Evolutionary conservation across 2,888 invertebrate genomes (phyloP), one percentile per base, ranked within the genome.

Genomic region (Synanthedon tipuliformis): DNA sequence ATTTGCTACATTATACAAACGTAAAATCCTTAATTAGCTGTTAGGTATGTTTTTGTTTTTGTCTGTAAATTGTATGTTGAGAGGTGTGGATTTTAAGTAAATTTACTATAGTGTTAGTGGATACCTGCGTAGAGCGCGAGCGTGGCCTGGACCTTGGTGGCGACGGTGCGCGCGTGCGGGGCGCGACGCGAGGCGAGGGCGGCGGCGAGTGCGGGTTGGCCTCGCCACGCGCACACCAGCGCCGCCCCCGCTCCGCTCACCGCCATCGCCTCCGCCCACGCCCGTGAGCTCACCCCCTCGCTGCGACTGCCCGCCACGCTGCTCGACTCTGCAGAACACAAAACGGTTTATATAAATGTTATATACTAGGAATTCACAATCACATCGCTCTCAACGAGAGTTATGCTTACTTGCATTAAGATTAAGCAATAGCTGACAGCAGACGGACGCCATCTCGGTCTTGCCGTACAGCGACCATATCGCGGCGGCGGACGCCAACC

Each of bases 381-480:
- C 51, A 50, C 8, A 34, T 3, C 34, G 2, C 34, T 34, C 34
- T 34, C 10, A 7, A 34, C 7, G 5, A 5, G 4, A 18, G 49
- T 7, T 12, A 7, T 3, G 84, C 60, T 88, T 85, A 71, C 93
- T 92, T 5, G 93, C 91, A 69, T 95, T 94, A 16, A 94, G 88
- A 62, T 93, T 91, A 0, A 97, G 85, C 45, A 96, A 80, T 12
- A 95, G 77, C 74, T 96, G 96, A 51, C 94, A 92, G 73, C 92
- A 93, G 41, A 96, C 84, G 0, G 93, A 92, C 0, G 94, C 92
- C 90, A 96, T 92, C 75, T 95, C 94, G 1, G 93, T 92, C 75
- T 95, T 94, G 1, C 97, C 97, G 73, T 96, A 97, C 53, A 95
- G 90, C 12, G 92, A 90, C 97, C 97, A 97, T 10, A 97, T 84